A percentile compares a stretch with the other conserved stretches of the same genome.
phyloP scores from a whole-genome alignment of 2,113 vertebrate genomes.

The Papio anubis region DNA sequence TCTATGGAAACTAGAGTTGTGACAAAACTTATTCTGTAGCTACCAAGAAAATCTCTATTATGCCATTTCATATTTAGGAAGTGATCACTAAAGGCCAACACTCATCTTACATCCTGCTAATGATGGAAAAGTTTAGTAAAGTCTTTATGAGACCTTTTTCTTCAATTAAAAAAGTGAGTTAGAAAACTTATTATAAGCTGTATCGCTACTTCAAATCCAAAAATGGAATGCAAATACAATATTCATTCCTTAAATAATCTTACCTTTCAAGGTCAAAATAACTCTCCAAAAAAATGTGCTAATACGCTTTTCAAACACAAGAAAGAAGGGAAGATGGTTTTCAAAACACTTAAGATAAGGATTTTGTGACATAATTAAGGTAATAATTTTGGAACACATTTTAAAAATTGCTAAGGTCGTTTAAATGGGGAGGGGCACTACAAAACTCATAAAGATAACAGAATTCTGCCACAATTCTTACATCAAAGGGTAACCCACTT shows the following conservation, averaged over 20 bases:
- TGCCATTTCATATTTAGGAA: conserved; percentile 19
- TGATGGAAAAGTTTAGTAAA: neutral
- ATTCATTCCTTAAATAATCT: conserved; percentile 39
- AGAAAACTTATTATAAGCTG: conserved; percentile 37
- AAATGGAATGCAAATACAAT: neutral
- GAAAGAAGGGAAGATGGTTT: neutral
- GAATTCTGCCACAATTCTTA: conserved; percentile 38
- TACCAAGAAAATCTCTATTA: conserved; percentile 20
- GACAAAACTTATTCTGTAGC: conserved; percentile 21
- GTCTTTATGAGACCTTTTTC: conserved; percentile 38
- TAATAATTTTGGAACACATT: neutral
- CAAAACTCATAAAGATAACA: neutral
- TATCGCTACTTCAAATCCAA: conserved; percentile 30
- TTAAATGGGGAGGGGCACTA: neutral
- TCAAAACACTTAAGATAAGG: conserved; percentile 47
- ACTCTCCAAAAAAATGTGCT: neutral
- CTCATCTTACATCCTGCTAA: neutral
- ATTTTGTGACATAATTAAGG: neutral
- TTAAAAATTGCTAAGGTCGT: neutral
- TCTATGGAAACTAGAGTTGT: neutral
- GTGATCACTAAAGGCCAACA: conserved; percentile 9
- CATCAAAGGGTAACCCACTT: neutral
- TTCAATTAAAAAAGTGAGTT: conserved; percentile 50
- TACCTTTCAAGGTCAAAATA: conserved; percentile 45
- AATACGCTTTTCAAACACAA: conserved; percentile 33